Evolutionary conservation across 2,888 invertebrate genomes (phyloP).

Genomic region (Platycheirus rosarum): DNA sequence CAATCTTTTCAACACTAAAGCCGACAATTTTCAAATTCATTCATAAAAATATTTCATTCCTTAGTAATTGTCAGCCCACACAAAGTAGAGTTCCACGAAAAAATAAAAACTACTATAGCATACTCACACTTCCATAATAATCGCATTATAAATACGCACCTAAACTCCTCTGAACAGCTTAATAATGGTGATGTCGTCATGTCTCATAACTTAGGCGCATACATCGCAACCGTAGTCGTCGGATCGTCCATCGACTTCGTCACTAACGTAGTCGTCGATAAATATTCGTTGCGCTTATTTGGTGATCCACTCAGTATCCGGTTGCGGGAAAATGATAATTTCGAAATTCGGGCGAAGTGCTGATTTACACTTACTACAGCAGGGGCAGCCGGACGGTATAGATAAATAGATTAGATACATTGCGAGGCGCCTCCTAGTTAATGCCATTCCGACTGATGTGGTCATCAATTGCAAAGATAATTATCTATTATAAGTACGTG

Average conservation of each 20-base stretch:
- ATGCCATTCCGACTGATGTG: neutral
- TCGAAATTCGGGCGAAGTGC: neutral
- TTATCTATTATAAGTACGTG: neutral
- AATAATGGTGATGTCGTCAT: neutral
- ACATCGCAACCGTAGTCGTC: neutral
- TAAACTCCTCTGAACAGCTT: neutral
- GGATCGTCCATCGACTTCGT: neutral
- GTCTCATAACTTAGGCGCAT: no score
- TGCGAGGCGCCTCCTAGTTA: neutral
- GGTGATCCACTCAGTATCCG: neutral
- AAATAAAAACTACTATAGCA: neutral
- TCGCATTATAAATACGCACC: neutral
- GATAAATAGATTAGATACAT: neutral
- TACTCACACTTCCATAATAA: neutral
- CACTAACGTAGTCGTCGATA: neutral
- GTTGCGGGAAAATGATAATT: neutral
- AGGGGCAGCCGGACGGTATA: neutral
- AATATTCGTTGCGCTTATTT: conserved; percentile 2
- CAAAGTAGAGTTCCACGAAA: neutral
- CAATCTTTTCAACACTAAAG: no score
- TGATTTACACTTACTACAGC: neutral
- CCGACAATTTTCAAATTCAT: neutral
- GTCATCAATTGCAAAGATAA: neutral
- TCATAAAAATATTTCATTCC: neutral
- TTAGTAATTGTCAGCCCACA: neutral